phyloP scores from a whole-genome alignment of 2,113 vertebrate genomes.

The Dendropsophus ebraccatus region DNA sequence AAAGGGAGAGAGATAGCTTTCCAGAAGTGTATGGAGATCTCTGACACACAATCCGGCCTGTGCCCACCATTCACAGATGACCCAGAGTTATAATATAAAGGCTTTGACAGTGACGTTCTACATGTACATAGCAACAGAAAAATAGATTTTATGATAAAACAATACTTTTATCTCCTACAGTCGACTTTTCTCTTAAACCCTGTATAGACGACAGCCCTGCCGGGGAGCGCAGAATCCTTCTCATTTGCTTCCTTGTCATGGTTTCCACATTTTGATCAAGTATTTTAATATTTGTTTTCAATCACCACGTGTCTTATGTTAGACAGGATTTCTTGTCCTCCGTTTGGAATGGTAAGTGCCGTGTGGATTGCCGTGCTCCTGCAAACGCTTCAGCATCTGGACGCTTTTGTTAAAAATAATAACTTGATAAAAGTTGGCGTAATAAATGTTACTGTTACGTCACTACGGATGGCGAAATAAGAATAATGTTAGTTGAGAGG shows the following conservation, averaged over 20 bases:
- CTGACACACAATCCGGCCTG: constrained; percentile 16
- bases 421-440: background rate
- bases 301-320: background rate
- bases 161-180: constrained; percentile 71
- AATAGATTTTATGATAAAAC: constrained; percentile 72
- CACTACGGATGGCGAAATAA: background rate
- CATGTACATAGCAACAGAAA: constrained; percentile 65
- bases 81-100: constrained; percentile 67
- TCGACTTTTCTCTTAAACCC: constrained; percentile 60
- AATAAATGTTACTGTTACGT: background rate
- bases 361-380: background rate
- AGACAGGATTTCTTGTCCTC: constrained; percentile 43
- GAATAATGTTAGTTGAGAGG: background rate
- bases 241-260: constrained; percentile 67
- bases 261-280: constrained; percentile 61
- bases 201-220: constrained; percentile 62
- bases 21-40: background rate
- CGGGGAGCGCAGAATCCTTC: constrained; percentile 66
- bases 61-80: constrained; percentile 47
- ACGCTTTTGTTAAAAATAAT: background rate
- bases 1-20: background rate
- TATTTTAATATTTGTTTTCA: background rate
- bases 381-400: background rate
- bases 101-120: constrained; percentile 69
- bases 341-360: background rate